A percentile compares a stretch with the other conserved stretches of the same genome.
These are phyloP conservation scores for Bos javanicus DNA, from an alignment of 2,113 vertebrate species.

Conservation along the genomic window DNA sequence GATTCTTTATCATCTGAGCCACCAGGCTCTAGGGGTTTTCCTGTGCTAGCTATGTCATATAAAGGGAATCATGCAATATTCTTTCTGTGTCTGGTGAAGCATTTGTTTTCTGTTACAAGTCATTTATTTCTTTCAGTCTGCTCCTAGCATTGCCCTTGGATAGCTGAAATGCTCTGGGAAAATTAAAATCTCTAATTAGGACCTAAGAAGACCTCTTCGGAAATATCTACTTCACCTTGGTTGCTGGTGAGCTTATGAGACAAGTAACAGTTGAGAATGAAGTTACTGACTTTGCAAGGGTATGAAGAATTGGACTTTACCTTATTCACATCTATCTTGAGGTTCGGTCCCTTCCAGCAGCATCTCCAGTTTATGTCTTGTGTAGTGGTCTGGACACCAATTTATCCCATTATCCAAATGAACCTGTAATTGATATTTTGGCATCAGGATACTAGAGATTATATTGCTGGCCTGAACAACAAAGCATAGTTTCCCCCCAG, in stretches of 20 bases:
- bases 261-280: background rate
- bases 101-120: background rate
- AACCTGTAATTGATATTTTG: slow-evolving; percentile 73
- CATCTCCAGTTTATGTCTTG: background rate
- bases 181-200: background rate
- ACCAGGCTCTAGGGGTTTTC: background rate
- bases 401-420: slow-evolving; percentile 47
- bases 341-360: background rate
- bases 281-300: background rate
- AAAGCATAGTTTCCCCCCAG: slow-evolving; percentile 32
- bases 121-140: background rate
- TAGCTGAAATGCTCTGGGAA: background rate
- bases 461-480: slow-evolving; percentile 48
- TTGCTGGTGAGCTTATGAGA: background rate
- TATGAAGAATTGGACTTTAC: background rate
- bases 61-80: background rate
- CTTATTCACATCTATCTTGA: background rate
- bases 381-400: background rate
- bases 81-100: background rate
- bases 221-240: background rate
- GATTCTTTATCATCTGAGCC: background rate
- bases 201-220: background rate
- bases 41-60: background rate
- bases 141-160: background rate
- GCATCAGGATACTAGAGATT: slow-evolving; percentile 50